Evolutionary conservation across 1,140 invertebrate genomes (phyloP).

Genomic region (Nylanderia fulva): DNA sequence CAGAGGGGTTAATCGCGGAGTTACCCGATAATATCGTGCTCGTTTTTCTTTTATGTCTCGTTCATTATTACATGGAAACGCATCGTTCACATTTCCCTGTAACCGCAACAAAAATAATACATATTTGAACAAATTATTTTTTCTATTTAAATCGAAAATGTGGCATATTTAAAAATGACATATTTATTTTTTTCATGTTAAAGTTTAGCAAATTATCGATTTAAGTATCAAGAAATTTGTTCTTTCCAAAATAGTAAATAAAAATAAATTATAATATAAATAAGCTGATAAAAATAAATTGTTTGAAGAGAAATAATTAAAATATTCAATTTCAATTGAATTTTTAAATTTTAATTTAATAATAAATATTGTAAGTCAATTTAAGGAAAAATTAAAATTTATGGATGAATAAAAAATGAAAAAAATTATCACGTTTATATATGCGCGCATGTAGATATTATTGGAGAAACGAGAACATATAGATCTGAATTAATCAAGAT

Average conservation of each 20-base stretch:
- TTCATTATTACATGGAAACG: background rate
- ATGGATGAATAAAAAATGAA: too few species aligned
- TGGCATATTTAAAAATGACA: background rate
- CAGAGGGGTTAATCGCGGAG: conserved; percentile 63
- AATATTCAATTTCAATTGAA: too few species aligned
- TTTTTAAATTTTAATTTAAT: too few species aligned
- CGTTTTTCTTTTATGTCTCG: background rate
- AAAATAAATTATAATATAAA: too few species aligned
- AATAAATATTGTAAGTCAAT: too few species aligned
- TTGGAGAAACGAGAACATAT: background rate
- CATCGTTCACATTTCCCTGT: background rate
- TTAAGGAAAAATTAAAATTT: too few species aligned
- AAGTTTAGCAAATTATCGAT: background rate
- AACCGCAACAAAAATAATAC: background rate
- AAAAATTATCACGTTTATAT: too few species aligned
- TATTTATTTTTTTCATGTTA: background rate
- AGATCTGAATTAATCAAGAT: background rate
- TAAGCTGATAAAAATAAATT: too few species aligned
- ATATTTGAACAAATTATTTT: background rate
- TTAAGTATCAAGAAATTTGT: background rate
- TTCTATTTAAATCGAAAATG: background rate
- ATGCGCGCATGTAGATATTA: too few species aligned
- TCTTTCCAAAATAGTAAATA: too few species aligned
- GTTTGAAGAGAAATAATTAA: too few species aligned
- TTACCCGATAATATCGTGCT: conserved; percentile 74